phyloP scores from a whole-genome alignment of 2,113 vertebrate species.

The Corythaeola cristata region DNA sequence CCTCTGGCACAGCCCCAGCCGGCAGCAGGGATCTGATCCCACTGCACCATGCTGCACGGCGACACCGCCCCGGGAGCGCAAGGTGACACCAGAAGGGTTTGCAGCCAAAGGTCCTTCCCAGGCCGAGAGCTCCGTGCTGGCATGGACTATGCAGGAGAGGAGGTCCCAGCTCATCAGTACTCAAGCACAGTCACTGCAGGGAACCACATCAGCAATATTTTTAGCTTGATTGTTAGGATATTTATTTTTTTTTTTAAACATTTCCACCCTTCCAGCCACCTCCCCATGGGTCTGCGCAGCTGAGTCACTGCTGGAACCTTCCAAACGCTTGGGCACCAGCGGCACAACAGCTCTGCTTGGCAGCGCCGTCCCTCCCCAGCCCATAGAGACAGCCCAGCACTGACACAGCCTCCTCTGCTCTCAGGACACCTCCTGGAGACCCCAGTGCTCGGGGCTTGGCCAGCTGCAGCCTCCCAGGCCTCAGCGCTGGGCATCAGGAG shows the following conservation, averaged over 20 bases:
- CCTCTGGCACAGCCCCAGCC: not conserved
- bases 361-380: not conserved
- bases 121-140: rapidly evolving
- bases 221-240: conserved; percentile 60
- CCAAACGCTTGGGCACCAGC: conserved; percentile 12
- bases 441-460: rapidly evolving
- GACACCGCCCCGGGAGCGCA: not conserved
- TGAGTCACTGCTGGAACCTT: conserved; percentile 77
- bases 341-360: conserved; percentile 1
- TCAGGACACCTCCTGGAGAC: not conserved
- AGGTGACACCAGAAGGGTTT: conserved; percentile 26
- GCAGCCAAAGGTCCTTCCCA: not conserved
- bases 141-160: not conserved
- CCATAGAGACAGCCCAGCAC: not conserved
- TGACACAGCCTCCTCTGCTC: not conserved
- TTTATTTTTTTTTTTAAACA: conserved; percentile 32
- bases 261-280: conserved; percentile 70
- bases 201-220: conserved; percentile 77
- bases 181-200: conserved; percentile 55
- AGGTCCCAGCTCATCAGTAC: conserved; percentile 58
- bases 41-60: not conserved
- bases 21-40: not conserved
- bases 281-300: conserved; percentile 58
- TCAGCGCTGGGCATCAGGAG: not conserved
- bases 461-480: not conserved